Evolutionary conservation across 2,888 invertebrate genomes (phyloP).

Genomic region (Pristionchus arcanus): DNA sequence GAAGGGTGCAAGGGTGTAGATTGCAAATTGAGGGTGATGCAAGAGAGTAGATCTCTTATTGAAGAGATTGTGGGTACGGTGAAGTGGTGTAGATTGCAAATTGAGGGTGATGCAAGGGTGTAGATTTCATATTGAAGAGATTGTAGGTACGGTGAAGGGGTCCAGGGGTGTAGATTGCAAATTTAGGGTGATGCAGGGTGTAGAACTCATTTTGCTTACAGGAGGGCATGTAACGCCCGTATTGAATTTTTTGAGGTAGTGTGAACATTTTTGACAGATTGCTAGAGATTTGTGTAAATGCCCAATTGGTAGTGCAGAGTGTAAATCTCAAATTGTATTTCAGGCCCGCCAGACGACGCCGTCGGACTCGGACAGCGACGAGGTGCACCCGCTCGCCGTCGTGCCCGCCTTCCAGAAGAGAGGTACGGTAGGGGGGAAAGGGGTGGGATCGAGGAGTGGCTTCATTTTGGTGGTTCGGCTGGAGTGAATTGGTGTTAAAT

Average conservation of each 20-base stretch:
- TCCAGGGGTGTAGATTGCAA: not conserved
- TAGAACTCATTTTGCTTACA: too few species aligned
- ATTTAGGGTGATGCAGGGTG: too few species aligned
- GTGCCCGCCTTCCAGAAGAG: not conserved
- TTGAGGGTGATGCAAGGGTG: not conserved
- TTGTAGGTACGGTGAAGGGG: not conserved
- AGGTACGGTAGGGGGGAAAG: not conserved
- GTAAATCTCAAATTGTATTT: not conserved
- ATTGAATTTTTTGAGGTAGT: too few species aligned
- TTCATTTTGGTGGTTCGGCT: not conserved
- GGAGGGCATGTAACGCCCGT: too few species aligned
- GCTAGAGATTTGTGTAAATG: not conserved
- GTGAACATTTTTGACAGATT: too few species aligned
- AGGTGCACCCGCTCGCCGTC: not conserved
- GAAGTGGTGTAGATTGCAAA: too few species aligned
- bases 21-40: not conserved
- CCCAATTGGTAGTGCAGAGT: not conserved
- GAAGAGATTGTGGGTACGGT: too few species aligned
- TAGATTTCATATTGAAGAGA: not conserved
- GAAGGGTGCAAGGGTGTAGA: not conserved
- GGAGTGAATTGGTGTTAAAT: too few species aligned
- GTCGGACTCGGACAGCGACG: not conserved
- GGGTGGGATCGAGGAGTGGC: not conserved
- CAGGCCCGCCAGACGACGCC: conserved; percentile 11
- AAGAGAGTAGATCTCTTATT: too few species aligned